Percentiles rank a stretch among this genome's conserved stretches.
Evolutionary conservation across 1,140 invertebrate species (phyloP).

Genomic region (Anadara kagoshimensis): DNA sequence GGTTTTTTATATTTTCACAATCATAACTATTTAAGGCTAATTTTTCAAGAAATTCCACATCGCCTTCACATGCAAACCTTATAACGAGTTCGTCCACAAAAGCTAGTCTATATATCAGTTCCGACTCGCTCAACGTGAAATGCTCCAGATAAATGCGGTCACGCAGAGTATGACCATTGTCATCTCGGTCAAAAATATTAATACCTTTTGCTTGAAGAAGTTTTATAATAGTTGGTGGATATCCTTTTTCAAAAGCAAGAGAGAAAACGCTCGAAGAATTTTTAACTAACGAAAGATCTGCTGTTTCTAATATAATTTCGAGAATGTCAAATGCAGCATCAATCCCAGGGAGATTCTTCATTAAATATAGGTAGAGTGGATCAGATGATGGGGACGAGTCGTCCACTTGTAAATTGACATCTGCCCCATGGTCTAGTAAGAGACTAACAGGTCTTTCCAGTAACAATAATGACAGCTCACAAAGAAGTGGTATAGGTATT

Average conservation of each 20-base stretch:
- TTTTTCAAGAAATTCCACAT: neutral
- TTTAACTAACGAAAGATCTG: conserved; percentile 7
- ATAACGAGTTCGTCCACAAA: conserved; percentile 12
- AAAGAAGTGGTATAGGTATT: conserved; percentile 2
- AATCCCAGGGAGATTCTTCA: neutral
- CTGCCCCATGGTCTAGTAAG: conserved; percentile 8
- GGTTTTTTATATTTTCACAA: neutral
- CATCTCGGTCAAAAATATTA: conserved; percentile 12
- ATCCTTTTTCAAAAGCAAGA: conserved; percentile 10
- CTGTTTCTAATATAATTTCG: conserved; percentile 1
- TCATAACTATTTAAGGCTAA: conserved; percentile 9
- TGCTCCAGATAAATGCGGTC: conserved; percentile 4
- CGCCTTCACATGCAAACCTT: conserved; percentile 4
- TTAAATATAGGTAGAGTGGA: conserved; percentile 2
- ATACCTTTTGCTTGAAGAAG: conserved; percentile 4
- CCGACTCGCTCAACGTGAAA: neutral
- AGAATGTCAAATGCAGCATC: conserved; percentile 13
- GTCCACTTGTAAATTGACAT: conserved; percentile 12
- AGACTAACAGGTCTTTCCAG: neutral
- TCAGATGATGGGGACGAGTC: neutral
- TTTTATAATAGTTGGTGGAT: conserved; percentile 7
- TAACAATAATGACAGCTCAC: conserved; percentile 4
- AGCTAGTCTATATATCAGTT: neutral
- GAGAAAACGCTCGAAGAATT: neutral
- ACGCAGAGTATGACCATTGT: conserved; percentile 8